Evolutionary conservation across 2,113 vertebrate species (phyloP).

Genomic region (Cygnus buccinator): DNA sequence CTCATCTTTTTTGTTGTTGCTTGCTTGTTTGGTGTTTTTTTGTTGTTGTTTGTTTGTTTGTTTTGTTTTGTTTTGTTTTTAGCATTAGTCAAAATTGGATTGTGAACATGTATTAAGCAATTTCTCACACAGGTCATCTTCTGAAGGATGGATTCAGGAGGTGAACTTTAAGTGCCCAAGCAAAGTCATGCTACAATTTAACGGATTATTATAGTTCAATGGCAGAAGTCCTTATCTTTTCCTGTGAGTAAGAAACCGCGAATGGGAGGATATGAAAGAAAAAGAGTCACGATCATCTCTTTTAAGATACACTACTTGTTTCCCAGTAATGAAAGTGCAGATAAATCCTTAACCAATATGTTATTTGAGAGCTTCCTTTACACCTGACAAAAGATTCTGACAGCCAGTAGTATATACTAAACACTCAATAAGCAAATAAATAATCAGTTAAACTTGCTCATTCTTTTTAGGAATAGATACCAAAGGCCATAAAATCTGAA

Average conservation of each 20-base stretch:
- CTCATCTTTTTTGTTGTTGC: background rate
- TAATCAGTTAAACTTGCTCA: background rate
- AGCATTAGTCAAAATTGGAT: background rate
- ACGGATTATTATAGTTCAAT: background rate
- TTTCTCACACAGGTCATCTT: background rate
- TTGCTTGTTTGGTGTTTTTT: background rate
- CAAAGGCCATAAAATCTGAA: background rate
- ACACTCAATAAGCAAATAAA: background rate
- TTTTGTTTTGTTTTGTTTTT: background rate
- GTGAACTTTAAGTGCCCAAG: background rate
- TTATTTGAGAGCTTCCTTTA: background rate
- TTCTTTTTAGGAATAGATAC: background rate
- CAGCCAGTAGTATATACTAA: background rate
- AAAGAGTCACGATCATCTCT: background rate
- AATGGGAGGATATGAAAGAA: background rate
- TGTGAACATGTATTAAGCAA: background rate
- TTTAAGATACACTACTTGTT: background rate
- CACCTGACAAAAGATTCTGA: background rate
- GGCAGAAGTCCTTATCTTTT: background rate
- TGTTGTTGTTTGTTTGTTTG: background rate
- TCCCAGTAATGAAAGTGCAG: background rate
- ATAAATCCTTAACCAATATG: background rate
- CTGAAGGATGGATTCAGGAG: background rate
- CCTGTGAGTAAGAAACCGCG: background rate
- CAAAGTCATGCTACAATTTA: background rate